Percentiles rank a stretch among this genome's conserved stretches.
Conservation (phyloP, 2,888 invertebrate genomes). For the Ochropacha duplaris region DNA sequence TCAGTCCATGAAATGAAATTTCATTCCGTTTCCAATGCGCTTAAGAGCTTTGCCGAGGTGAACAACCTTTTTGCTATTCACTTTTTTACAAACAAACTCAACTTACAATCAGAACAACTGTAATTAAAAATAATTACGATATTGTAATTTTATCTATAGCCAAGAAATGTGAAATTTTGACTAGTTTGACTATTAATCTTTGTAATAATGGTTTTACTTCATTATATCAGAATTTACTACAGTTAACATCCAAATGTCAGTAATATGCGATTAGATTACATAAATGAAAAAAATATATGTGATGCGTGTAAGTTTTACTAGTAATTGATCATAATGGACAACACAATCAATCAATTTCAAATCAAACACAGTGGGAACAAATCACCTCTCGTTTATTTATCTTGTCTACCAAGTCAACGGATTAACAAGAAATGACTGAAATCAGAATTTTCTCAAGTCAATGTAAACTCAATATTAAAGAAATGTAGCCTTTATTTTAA, state of each 20-base stretch:
- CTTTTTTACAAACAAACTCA: constrained; percentile 1
- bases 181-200: too few relatives aligned
- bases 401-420: background rate
- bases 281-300: too few relatives aligned
- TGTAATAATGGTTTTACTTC: too few relatives aligned
- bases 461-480: background rate
- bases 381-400: background rate
- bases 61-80: constrained; percentile 28
- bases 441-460: constrained; percentile 3
- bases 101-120: background rate
- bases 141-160: background rate
- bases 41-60: constrained; percentile 37
- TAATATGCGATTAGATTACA: too few relatives aligned
- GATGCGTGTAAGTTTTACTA: background rate
- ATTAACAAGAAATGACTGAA: constrained; percentile 3
- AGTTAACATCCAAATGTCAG: too few relatives aligned
- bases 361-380: background rate
- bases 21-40: constrained; percentile 46
- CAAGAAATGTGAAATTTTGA: too few relatives aligned
- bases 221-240: too few relatives aligned
- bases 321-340: background rate
- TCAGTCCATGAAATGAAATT: constrained; percentile 49
- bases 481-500: background rate
- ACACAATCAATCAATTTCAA: background rate
- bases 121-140: too few relatives aligned